phyloP scores from a whole-genome alignment of 2,888 invertebrate species.

The Plusia festucae region DNA sequence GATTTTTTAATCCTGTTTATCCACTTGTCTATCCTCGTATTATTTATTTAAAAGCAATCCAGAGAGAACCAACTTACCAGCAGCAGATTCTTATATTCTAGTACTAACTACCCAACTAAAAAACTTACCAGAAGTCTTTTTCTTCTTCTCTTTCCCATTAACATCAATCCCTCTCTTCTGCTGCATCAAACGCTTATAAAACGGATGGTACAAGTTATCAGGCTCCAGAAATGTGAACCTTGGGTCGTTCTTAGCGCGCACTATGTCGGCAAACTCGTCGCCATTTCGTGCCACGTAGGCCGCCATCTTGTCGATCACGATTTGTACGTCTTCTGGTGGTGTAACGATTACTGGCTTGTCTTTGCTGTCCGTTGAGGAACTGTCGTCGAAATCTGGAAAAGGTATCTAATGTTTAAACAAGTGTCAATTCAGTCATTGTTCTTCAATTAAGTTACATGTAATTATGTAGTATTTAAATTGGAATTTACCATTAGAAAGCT shows the following conservation, averaged over 20 bases:
- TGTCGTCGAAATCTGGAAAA: conserved; percentile 77
- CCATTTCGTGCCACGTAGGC: conserved; percentile 99
- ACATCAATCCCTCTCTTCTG: conserved; percentile 69
- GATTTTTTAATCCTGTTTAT: too few relatives aligned
- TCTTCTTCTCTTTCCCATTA: conserved; percentile 68
- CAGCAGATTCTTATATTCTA: too few relatives aligned
- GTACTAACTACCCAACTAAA: too few relatives aligned
- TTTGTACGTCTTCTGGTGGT: conserved; percentile 95
- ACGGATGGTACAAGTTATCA: conserved; percentile 93
- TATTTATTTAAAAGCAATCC: too few relatives aligned
- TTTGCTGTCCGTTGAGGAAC: conserved; percentile 74
- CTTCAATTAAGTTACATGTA: too few relatives aligned
- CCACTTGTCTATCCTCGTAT: too few relatives aligned
- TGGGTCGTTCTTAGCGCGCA: conserved; percentile 94
- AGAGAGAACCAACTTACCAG: too few relatives aligned
- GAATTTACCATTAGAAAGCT: too few relatives aligned
- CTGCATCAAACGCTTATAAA: conserved; percentile 91
- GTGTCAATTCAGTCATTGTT: too few relatives aligned
- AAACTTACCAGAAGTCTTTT: conserved; percentile 50
- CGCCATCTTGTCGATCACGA: conserved; percentile 99
- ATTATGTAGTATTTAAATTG: too few relatives aligned
- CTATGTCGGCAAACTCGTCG: conserved; percentile 96
- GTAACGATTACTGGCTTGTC: conserved; percentile 82
- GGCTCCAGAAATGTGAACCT: conserved; percentile 96
- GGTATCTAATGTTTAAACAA: neutral